Base-by-base conservation (phyloP, 2,797 vertebrate genomes). In the Philypnodon macrostomus region DNA sequence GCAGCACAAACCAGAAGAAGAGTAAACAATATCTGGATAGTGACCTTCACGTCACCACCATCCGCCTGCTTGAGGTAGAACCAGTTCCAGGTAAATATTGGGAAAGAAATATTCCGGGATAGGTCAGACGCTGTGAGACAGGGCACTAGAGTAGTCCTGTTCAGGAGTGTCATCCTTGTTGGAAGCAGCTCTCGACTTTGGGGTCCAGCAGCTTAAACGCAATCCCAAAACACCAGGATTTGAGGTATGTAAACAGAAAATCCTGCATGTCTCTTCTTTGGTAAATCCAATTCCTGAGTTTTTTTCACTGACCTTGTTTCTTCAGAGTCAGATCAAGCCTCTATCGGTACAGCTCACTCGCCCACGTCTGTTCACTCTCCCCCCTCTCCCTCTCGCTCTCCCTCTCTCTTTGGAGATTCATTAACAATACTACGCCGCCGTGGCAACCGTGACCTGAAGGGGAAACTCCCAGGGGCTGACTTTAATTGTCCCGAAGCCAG, bases 371-470 rank as follows among this genome's bases (percentile, higher is more conserved):
- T 70, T 70, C 73, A 17, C n/a, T 23, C 53, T 62, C 45, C 49
- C 54, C 49, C 53, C 40, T 53, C 53, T 33, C 49, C 7, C 58
- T 35, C 38, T 40, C 69, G 30, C 54, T 11, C 42, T 21, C 45
- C 47, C 48, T 47, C 60, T 48, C 41, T 53, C 55, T 33, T 57
- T 73, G 62, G 78, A 86, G 84, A 73, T 84, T 87, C 80, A 83
- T 88, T 85, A 86, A 85, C 85, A 86, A 80, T 81, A 67, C 75
- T 69, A 55, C 53, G 83, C 66, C 42, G 60, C 85, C 83, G 78
- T 83, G 84, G 88, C 83, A 89, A 89, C 86, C 70, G 51, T 53
- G 52, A 77, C 75, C 81, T 83, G 65, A 44, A 52, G 75, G 76
- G 82, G 79, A 74, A 69, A 72, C 75, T 80, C 76, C 65, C 58